Evolutionary conservation across 1,140 invertebrate species (phyloP), one percentile per base, ranked within the genome.

Genomic region (Thereuonema tuberculata): DNA sequence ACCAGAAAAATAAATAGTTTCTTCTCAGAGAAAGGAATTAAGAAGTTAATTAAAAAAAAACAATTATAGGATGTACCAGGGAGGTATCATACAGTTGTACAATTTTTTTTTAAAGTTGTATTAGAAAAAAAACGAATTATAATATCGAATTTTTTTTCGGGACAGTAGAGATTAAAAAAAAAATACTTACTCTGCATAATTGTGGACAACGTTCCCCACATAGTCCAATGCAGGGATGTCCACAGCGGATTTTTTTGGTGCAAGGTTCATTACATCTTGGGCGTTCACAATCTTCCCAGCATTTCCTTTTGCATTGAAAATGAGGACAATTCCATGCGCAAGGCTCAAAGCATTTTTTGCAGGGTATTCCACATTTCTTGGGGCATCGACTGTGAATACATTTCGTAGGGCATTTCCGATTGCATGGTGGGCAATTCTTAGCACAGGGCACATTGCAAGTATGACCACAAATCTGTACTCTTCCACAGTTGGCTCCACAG

Each of bases 141-240:
- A n/a, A n/a, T n/a, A n/a, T n/a, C n/a, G n/a, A n/a, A n/a, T n/a
- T n/a, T n/a, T n/a, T n/a, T n/a, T n/a, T n/a, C n/a, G n/a, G n/a
- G n/a, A n/a, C n/a, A n/a, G n/a, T n/a, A n/a, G n/a, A n/a, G n/a
- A n/a, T n/a, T n/a, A n/a, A n/a, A n/a, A n/a, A n/a, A n/a, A n/a
- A n/a, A n/a, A n/a, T n/a, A n/a, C n/a, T n/a, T n/a, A n/a, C n/a
- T n/a, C n/a, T n/a, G 65, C 75, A 77, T 17, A 69, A 71, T 1
- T 61, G 61, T 65, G 71, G 79, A 69, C 76, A 70, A 74, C 78
- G 68, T 79, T 87, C 84, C 15, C 82, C 82, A 71, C 85, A 86
- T 56, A 83, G 77, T 25, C 83, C 83, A 67, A 79, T 31, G 43
- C 83, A 85, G 1, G 63, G 58, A 71, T 85, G 82, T 0, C 74